Conservation (phyloP, 2,888 invertebrate species). For the Sphaeridia pumilis region DNA sequence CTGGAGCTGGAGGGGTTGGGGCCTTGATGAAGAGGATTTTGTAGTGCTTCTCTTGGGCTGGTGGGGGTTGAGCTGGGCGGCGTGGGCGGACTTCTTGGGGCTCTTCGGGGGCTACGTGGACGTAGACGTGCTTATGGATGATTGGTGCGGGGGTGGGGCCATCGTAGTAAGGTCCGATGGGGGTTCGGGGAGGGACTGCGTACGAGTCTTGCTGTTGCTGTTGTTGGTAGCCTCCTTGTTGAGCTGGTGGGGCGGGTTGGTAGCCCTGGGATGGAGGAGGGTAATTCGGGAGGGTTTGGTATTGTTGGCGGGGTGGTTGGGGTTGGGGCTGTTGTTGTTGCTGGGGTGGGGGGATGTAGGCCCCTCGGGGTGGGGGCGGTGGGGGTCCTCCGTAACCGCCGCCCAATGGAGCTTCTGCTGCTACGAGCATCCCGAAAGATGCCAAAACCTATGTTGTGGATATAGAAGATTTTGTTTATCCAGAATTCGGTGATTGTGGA, state of each 20-base stretch:
- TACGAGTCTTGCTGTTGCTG: conserved; percentile 29
- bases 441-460: conserved; percentile 17
- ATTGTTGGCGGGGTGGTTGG: conserved; percentile 9
- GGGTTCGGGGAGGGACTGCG: conserved; percentile 41
- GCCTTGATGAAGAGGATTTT: conserved; percentile 72
- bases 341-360: conserved; percentile 6
- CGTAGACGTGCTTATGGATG: conserved; percentile 81
- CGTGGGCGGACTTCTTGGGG: conserved; percentile 53
- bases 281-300: conserved; percentile 11
- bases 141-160: conserved; percentile 43
- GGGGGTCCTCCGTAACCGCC: neutral
- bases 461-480: no score
- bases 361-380: conserved; percentile 5
- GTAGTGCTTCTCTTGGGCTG: conserved; percentile 67
- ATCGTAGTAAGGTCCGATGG: conserved; percentile 7
- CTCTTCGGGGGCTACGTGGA: conserved; percentile 60
- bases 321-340: conserved; percentile 9
- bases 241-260: conserved; percentile 10
- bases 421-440: conserved; percentile 23
- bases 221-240: conserved; percentile 17
- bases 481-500: no score
- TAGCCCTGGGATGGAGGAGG: conserved; percentile 14
- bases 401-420: conserved; percentile 14
- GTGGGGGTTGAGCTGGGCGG: conserved; percentile 82
- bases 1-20: conserved; percentile 27